Evolutionary conservation across 2,797 vertebrate genomes (phyloP), one percentile per base, ranked within the genome.

Genomic region (Pangasius krempfi): DNA sequence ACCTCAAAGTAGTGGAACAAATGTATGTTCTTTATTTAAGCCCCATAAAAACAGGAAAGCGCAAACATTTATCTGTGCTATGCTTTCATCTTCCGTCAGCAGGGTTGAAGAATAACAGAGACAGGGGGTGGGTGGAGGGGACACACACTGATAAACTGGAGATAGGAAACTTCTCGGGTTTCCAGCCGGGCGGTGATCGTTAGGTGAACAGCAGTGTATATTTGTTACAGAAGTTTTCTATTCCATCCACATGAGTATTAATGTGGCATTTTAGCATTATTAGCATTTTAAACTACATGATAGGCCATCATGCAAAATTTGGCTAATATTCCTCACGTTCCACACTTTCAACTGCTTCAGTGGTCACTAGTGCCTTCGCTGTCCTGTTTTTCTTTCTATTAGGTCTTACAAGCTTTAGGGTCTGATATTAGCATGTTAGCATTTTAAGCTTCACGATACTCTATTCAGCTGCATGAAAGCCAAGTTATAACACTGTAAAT

Each of bases 21-120:
- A 92, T 91, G 92, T 89, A 94, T 93, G 95, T 93, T 94, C 94
- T 96, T 87, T 93, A 95, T 95, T 95, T 94, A 94, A 95, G 94
- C 86, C 92, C 93, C 93, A 91, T 95, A 95, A 95, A 94, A 94
- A 89, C 90, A 94, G 93, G 91, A 89, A 94, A 92, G 91, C 92
- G 92, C 95, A 96, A 95, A 96, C 95, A 95, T 96, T 95, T 95
- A 95, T 96, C 96, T 95, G 94, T 91, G 92, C 90, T 27, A 93
- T 85, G 92, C 95, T 95, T 96, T 96, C 94, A 94, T 94, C 94
- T 92, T 93, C 93, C 90, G 91, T 92, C 94, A 95, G 94, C 94
- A 93, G 91, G 93, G 92, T 81, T 9, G 88, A 93, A 92, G 90
- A 95, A 95, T 92, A 95, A 94, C 94, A 95, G 93, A 94, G 93